phyloP scores from a whole-genome alignment of 2,888 invertebrate genomes.

The Gymnosoma rotundatum region DNA sequence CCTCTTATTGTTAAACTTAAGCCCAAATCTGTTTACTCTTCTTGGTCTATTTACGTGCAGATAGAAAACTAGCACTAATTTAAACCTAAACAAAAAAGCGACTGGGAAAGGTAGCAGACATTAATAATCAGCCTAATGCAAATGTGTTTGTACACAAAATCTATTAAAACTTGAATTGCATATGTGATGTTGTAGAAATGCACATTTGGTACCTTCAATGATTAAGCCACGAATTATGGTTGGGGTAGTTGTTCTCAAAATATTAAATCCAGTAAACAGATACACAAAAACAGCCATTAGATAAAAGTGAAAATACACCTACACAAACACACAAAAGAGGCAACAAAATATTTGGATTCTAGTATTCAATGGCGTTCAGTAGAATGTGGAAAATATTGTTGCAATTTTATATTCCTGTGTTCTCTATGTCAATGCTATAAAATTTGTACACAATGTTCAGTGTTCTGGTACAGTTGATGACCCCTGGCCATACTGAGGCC shows the following conservation, averaged over 20 bases:
- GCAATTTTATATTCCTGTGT: not conserved
- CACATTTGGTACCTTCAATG: slow-evolving; percentile 5
- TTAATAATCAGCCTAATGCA: slow-evolving; percentile 41
- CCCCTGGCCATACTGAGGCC: slow-evolving; percentile 38
- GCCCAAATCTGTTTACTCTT: not conserved
- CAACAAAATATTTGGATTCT: not conserved
- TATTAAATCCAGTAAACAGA: slow-evolving; percentile 29
- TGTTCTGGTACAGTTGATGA: slow-evolving; percentile 18
- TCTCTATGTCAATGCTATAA: not conserved
- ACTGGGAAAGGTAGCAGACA: slow-evolving; percentile 14
- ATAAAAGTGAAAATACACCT: slow-evolving; percentile 1
- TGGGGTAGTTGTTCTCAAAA: slow-evolving; percentile 33
- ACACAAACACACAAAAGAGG: not conserved
- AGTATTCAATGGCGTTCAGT: slow-evolving; percentile 14
- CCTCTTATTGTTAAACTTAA: slow-evolving; percentile 23
- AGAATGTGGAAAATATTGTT: slow-evolving; percentile 18
- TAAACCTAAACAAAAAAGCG: not conserved
- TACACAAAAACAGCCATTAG: not conserved
- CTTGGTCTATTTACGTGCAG: slow-evolving; percentile 33
- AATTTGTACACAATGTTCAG: slow-evolving; percentile 1
- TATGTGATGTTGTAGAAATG: not conserved
- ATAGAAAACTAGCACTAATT: slow-evolving; percentile 48
- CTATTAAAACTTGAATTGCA: not conserved
- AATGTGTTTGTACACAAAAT: slow-evolving; percentile 13
- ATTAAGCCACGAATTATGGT: slow-evolving; percentile 44